These are phyloP conservation scores for Mactromeris polynyma DNA, from an alignment of 2,888 invertebrate genomes.

Conservation along the genomic window DNA sequence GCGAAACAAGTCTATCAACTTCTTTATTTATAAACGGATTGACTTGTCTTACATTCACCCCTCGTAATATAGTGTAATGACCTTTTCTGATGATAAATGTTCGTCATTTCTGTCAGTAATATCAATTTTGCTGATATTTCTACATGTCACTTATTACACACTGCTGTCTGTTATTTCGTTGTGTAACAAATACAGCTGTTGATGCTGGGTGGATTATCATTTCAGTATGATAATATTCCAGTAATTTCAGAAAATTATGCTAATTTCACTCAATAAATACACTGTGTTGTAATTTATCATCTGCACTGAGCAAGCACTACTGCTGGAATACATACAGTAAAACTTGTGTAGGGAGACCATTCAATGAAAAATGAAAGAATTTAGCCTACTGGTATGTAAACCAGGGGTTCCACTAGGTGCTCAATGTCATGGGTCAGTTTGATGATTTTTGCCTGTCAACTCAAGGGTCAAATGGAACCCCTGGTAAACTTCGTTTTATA, in stretches of 20 bases:
- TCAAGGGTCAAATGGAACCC: too few species aligned
- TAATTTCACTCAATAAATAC: background rate
- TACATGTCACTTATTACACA: constrained; percentile 4
- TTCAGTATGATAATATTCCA: background rate
- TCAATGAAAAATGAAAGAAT: too few species aligned
- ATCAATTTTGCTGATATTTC: constrained; percentile 7
- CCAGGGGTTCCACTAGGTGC: too few species aligned
- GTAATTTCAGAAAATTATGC: constrained; percentile 15
- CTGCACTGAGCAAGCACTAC: background rate
- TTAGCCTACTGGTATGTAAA: too few species aligned
- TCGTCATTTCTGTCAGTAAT: background rate
- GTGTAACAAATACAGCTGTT: constrained; percentile 21
- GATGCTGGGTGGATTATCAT: background rate
- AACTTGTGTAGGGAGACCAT: background rate
- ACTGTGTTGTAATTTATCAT: background rate
- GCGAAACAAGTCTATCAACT: too few species aligned
- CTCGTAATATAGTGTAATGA: too few species aligned
- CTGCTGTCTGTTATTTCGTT: background rate
- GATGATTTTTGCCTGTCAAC: too few species aligned
- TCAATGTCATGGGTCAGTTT: too few species aligned
- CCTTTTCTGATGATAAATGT: background rate
- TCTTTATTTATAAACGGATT: too few species aligned
- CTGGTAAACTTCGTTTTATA: too few species aligned
- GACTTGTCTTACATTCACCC: too few species aligned
- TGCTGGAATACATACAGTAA: background rate